These are phyloP conservation scores for Anastatus disparis DNA, from an alignment of 1,140 invertebrate species.

Conservation along the genomic window DNA sequence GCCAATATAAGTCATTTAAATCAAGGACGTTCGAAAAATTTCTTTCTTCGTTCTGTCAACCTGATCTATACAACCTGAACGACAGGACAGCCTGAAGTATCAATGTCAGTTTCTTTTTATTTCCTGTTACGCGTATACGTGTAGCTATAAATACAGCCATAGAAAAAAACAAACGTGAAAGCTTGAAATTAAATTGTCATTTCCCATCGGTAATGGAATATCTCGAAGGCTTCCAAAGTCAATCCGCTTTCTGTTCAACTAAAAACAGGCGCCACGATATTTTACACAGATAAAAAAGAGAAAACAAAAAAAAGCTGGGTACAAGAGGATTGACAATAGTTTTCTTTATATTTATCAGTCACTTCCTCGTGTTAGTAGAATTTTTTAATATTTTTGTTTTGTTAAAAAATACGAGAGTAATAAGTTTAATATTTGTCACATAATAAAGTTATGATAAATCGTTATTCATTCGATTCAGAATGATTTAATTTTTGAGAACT, in stretches of 20 bases:
- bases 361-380: too few relatives aligned
- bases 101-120: background rate
- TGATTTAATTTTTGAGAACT: too few relatives aligned
- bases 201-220: slow-evolving; percentile 42
- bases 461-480: too few relatives aligned
- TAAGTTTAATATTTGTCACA: too few relatives aligned
- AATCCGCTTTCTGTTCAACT: background rate
- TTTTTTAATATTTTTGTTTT: too few relatives aligned
- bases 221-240: slow-evolving; percentile 19
- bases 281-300: background rate
- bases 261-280: background rate
- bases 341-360: too few relatives aligned
- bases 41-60: slow-evolving; percentile 8
- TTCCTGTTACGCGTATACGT: background rate
- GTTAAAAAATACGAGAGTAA: too few relatives aligned
- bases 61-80: background rate
- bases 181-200: slow-evolving; percentile 49
- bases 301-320: background rate
- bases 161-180: too few relatives aligned
- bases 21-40: slow-evolving; percentile 11
- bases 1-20: background rate
- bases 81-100: background rate
- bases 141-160: background rate
- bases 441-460: too few relatives aligned
- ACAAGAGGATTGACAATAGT: too few relatives aligned